These are phyloP conservation scores for Staurois parvus DNA, from an alignment of 2,797 vertebrate genomes.

Conservation along the genomic window DNA sequence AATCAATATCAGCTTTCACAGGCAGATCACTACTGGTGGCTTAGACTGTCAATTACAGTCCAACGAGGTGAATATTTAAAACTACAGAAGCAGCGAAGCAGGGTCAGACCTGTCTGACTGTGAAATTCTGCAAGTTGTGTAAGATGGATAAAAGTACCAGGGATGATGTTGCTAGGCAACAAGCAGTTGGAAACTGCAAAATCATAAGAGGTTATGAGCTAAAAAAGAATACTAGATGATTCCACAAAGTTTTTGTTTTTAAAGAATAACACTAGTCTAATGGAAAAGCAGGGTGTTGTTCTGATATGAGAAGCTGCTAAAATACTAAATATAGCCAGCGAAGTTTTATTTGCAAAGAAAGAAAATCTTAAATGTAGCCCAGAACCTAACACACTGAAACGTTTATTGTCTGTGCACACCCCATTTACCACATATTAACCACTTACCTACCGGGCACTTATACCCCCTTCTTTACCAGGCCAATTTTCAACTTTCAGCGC, in stretches of 20 bases:
- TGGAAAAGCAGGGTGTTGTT: no score
- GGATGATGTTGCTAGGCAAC: conserved; percentile 1
- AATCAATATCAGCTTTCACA: neutral
- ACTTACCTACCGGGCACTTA: no score
- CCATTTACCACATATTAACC: no score
- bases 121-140: neutral
- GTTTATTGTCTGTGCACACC: no score
- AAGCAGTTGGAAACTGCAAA: neutral
- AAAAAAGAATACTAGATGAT: neutral
- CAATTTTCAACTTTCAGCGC: no score
- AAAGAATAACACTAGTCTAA: neutral
- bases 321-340: no score
- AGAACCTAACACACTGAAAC: no score
- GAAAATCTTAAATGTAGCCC: no score
- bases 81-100: neutral
- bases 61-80: neutral
- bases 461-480: no score
- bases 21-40: neutral
- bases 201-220: neutral
- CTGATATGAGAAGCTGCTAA: no score
- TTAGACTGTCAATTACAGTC: neutral
- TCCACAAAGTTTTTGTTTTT: neutral
- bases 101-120: neutral
- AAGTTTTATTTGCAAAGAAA: no score
- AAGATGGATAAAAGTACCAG: neutral